Percentiles rank a stretch among this genome's conserved stretches.
Conservation (phyloP, 2,888 invertebrate genomes). For the Palloptera scutellata region DNA sequence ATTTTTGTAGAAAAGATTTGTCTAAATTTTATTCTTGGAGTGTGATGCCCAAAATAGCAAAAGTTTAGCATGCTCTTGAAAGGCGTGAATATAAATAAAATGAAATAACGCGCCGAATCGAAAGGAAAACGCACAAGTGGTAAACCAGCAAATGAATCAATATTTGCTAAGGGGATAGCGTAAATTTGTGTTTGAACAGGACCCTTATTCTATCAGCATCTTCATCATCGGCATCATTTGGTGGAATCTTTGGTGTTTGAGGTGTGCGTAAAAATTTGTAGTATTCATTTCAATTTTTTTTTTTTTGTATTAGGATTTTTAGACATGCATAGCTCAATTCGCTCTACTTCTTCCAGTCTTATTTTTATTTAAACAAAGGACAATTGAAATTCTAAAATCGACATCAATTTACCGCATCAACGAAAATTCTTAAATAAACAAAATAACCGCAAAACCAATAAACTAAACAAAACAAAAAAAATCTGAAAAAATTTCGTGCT, state of each 20-base stretch:
- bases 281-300: slow-evolving; percentile 1
- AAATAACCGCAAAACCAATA: slow-evolving; percentile 44
- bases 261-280: slow-evolving; percentile 12
- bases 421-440: slow-evolving; percentile 52
- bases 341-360: no score
- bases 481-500: slow-evolving; percentile 27
- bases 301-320: slow-evolving; percentile 9
- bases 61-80: no score
- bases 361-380: background rate
- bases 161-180: slow-evolving; percentile 25
- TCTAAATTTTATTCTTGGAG: no score
- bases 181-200: slow-evolving; percentile 22
- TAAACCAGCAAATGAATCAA: slow-evolving; percentile 37
- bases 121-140: slow-evolving; percentile 30
- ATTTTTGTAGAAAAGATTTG: no score
- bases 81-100: no score
- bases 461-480: slow-evolving; percentile 7
- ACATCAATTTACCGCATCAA: slow-evolving; percentile 27
- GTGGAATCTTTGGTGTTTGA: slow-evolving; percentile 17
- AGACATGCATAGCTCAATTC: background rate
- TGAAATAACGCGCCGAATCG: background rate
- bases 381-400: slow-evolving; percentile 38
- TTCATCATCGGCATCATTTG: slow-evolving; percentile 15
- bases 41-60: no score
- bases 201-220: slow-evolving; percentile 18